Percentiles rank a stretch among this genome's conserved stretches.
phyloP scores from a whole-genome alignment of 2,113 vertebrate species.

The Nicator chloris region DNA sequence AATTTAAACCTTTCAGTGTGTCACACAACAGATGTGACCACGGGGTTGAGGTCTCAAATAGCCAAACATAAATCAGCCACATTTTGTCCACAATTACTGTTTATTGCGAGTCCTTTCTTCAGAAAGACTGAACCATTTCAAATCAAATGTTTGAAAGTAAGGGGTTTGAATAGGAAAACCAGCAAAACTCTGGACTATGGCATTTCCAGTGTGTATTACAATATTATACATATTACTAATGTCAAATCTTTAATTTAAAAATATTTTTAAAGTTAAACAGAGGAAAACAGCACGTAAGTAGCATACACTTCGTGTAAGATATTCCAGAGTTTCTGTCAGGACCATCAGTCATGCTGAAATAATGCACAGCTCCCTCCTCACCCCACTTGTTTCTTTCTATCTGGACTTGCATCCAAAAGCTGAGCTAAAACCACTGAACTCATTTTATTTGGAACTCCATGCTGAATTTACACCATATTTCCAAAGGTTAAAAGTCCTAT shows the following conservation, averaged over 20 bases:
- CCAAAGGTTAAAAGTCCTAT: constrained; percentile 56
- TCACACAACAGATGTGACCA: background rate
- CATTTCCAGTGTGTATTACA: background rate
- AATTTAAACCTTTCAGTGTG: background rate
- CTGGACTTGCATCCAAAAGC: constrained; percentile 48
- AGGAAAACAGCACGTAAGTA: constrained; percentile 16
- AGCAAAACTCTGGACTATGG: background rate
- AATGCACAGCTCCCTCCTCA: background rate
- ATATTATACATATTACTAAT: background rate
- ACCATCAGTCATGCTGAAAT: constrained; percentile 57
- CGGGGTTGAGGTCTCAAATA: background rate
- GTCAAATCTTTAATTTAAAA: constrained; percentile 23
- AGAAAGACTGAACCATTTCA: background rate
- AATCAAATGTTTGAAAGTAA: background rate
- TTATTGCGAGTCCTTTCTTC: background rate
- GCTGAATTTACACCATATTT: constrained; percentile 63
- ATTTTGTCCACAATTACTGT: background rate
- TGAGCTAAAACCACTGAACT: constrained; percentile 63
- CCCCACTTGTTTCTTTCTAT: constrained; percentile 13
- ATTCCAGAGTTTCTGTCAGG: constrained; percentile 29
- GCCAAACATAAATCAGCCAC: background rate
- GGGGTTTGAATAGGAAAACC: background rate
- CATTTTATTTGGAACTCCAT: constrained; percentile 47
- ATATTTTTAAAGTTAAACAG: background rate
- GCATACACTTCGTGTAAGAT: background rate